These are phyloP conservation scores for Frankliniella fusca DNA, from an alignment of 2,888 invertebrate species.

Conservation along the genomic window DNA sequence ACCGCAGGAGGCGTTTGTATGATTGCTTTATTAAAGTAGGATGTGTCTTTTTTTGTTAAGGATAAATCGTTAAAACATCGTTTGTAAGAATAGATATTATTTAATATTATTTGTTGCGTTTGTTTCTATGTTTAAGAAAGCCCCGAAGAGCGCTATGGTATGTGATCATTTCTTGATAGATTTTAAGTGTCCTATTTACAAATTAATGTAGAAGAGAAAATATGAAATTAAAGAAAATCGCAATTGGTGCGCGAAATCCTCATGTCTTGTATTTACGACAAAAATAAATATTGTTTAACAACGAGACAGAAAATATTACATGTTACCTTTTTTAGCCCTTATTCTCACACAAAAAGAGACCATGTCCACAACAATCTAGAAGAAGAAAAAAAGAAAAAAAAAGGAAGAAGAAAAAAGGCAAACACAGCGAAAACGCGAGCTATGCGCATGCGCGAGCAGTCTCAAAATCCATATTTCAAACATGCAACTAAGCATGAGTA, in stretches of 20 bases:
- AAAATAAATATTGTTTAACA: neutral
- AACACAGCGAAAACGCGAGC: too few relatives aligned
- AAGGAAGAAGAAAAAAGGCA: too few relatives aligned
- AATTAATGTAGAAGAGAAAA: neutral
- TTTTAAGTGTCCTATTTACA: neutral
- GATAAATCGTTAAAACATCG: neutral
- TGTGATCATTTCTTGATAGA: slow-evolving; percentile 2
- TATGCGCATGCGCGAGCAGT: too few relatives aligned
- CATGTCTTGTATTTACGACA: neutral
- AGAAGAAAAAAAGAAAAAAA: too few relatives aligned
- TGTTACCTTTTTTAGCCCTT: neutral
- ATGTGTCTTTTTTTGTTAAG: neutral
- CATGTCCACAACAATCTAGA: neutral
- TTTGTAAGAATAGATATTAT: neutral
- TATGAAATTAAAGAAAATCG: neutral
- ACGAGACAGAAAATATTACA: neutral
- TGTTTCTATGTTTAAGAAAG: slow-evolving; percentile 21
- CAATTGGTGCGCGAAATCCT: neutral
- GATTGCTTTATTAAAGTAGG: slow-evolving; percentile 3
- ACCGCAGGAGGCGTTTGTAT: slow-evolving; percentile 6
- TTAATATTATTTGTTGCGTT: slow-evolving; percentile 20
- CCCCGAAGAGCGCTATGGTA: neutral
- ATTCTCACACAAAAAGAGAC: neutral
- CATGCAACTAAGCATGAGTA: slow-evolving; percentile 1
- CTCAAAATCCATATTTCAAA: neutral